phyloP scores from a whole-genome alignment of 2,797 vertebrate genomes.

The Chaunax sp. region DNA sequence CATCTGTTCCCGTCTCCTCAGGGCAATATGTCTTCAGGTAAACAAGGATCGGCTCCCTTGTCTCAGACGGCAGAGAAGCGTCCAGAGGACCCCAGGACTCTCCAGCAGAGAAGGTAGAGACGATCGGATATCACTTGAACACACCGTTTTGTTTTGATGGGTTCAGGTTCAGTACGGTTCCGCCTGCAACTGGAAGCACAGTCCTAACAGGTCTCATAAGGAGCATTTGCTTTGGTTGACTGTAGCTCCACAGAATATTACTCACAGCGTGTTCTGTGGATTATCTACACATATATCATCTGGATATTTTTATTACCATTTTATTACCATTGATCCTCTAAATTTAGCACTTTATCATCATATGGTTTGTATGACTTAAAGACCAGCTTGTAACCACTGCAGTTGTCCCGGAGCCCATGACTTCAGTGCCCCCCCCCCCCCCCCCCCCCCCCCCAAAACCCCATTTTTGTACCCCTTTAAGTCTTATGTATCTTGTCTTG shows the following conservation, averaged over 20 bases:
- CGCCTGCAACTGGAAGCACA: background rate
- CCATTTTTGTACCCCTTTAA: no score
- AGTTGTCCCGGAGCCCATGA: no score
- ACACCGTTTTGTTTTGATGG: background rate
- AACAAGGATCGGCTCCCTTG: constrained; percentile 88
- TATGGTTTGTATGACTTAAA: no score
- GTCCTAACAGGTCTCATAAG: no score
- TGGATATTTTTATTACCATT: no score
- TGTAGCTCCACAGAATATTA: background rate
- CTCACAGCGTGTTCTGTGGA: no score
- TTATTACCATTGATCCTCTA: no score
- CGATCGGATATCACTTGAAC: background rate
- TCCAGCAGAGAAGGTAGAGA: constrained; percentile 88
- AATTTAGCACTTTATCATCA: no score
- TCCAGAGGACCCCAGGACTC: constrained; percentile 92
- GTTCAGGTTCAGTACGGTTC: background rate
- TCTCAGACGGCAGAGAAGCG: constrained; percentile 88
- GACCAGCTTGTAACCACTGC: no score
- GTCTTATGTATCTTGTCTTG: no score
- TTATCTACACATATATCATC: background rate
- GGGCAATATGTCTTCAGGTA: constrained; percentile 89
- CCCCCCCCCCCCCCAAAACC: no score
- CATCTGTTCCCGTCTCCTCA: constrained; percentile 67
- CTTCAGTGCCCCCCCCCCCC: no score
- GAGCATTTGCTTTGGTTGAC: background rate